Evolutionary conservation across 2,113 vertebrate genomes (phyloP), one percentile per base, ranked within the genome.

Genomic region (Tichodroma muraria): DNA sequence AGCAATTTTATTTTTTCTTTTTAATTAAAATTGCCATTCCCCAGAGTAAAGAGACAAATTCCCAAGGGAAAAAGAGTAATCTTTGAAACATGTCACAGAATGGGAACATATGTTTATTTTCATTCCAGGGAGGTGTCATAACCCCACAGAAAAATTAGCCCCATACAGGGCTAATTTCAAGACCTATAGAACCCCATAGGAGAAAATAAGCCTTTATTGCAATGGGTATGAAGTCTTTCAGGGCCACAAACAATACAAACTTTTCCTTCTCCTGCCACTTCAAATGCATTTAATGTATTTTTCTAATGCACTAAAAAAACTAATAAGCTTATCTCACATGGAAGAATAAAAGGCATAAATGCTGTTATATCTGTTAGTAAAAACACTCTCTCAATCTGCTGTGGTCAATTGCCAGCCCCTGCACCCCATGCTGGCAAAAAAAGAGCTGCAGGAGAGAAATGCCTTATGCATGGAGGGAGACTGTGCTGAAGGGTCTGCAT

Each of bases 391-490:
- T 76, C 37, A 53, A 6, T 73, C 16, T 40, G 23, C n/a, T 78
- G 42, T 76, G 80, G 93, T 85, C 87, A 94, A 66, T 85, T 94
- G 69, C 64, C 69, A 84, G 64, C 57, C 64, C 16, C 45, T 84
- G 76, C 23, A 78, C 90, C 85, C 56, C 93, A 93, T 94, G 93
- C 89, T 90, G 85, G 35, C 59, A 95, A 85, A 71, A 88, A 85
- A 91, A 75, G 21, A 90, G 42, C 49, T 44, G 60, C 4, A 2
- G 72, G 52, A 83, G 47, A 75, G 76, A 42, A 91, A 83, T 28
- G 40, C 47, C 65, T 68, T 49, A 3, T 53, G 88, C 85, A 45
- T 31, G 6, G 38, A 69, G 86, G 70, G 40, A 45, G 73, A 37
- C 45, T 12, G 11, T 49, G 45, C 79, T 52, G 88, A 93, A 93